phyloP scores from a whole-genome alignment of 2,888 invertebrate genomes.

The Erannis defoliaria region DNA sequence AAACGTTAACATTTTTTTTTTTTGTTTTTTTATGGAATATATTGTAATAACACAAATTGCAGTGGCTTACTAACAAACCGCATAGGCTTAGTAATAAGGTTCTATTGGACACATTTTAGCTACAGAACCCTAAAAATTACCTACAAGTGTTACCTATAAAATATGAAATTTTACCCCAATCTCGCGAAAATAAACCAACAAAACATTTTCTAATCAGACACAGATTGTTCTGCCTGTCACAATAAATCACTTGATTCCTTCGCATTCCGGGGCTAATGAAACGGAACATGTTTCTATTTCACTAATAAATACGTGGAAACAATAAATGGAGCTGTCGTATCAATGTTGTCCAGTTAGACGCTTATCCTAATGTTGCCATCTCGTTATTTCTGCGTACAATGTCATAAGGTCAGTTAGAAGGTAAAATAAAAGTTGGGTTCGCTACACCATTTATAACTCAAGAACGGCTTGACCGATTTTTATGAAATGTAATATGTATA shows the following conservation, averaged over 20 bases:
- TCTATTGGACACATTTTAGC: not conserved
- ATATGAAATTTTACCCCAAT: constrained; percentile 2
- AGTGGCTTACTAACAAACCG: too few species aligned
- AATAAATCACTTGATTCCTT: constrained; percentile 42
- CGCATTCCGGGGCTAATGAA: constrained; percentile 48
- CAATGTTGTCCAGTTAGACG: constrained; percentile 7
- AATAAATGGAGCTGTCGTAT: constrained; percentile 22
- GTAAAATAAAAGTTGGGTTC: too few species aligned
- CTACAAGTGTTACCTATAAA: not conserved
- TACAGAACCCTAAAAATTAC: not conserved
- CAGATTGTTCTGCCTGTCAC: constrained; percentile 38
- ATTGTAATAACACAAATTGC: too few species aligned
- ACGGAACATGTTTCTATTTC: constrained; percentile 50
- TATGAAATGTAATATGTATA: too few species aligned
- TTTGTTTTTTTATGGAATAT: too few species aligned
- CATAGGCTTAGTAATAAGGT: too few species aligned
- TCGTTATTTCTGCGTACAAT: not conserved
- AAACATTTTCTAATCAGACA: constrained; percentile 29
- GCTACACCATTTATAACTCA: too few species aligned
- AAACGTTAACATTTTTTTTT: too few species aligned
- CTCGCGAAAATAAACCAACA: constrained; percentile 13
- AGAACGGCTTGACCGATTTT: too few species aligned
- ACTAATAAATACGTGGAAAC: constrained; percentile 47
- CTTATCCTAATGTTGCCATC: not conserved
- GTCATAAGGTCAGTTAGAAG: not conserved